Evolutionary conservation across 2,113 vertebrate species (phyloP), one percentile per base, ranked within the genome.

Genomic region (Varanus salvator): DNA sequence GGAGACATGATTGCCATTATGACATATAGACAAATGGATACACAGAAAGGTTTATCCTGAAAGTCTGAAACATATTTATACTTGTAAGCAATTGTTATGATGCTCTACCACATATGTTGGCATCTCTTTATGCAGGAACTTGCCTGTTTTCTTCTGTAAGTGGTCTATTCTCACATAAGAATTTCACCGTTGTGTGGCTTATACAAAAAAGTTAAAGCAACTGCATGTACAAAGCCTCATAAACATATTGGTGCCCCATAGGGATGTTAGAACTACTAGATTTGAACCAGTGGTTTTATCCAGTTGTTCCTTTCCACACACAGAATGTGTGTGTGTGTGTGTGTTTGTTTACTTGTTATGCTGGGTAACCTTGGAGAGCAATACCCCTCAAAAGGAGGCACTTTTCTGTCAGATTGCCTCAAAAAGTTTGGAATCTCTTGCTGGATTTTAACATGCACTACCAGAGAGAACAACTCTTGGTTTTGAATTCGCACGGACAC

Each of bases 31-130:
- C 87, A 29, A 75, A 12, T 78, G n/a, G 91, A 94, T 90, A 93
- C 74, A 82, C 48, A 64, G 48, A 92, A 94, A 25, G 80, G 92
- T 78, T 23, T 15, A 78, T 69, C 25, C 48, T 48, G 87, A 78
- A 29, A 88, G 25, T 91, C 91, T 69, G 93, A 93, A 93, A 94
- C 81, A 92, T 75, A 48, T 3, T 90, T 69, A 87, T 95, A 89
- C 92, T 87, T 94, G 92, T 92, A 91, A 89, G 76, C 2, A 80
- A 52, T 80, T 80, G 48, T 11, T 54, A 29, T 71, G 14, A 82
- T 82, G 54, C n/a, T 57, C 17, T 60, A 25, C n/a, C 25, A 17
- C 80, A 38, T 82, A 23, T 77, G 38, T 23, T 25, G 2, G 2
- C 17, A 25, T 7, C 25, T 71, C 6, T 71, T 17, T 29, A 44